These are phyloP conservation scores for Ceratoteleas bidentatus DNA, from an alignment of 1,140 invertebrate genomes.

Conservation along the genomic window DNA sequence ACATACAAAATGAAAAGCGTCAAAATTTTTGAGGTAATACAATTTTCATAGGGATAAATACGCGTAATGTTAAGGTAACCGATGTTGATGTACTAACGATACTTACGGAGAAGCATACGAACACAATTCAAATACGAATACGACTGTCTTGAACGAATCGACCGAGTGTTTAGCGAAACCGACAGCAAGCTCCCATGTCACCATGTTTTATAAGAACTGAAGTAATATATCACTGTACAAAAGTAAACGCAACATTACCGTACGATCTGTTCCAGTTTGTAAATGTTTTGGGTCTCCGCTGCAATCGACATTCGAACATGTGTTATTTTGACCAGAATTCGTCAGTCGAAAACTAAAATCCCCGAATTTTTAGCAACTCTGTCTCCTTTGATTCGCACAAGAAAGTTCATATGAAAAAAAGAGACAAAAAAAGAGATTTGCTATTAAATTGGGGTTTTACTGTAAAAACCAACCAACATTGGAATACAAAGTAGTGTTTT, in stretches of 20 bases:
- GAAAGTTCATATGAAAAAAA: no score
- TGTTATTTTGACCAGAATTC: background rate
- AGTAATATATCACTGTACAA: conserved; percentile 69
- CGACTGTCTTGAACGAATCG: conserved; percentile 61
- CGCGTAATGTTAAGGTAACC: conserved; percentile 68
- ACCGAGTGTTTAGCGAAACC: conserved; percentile 61
- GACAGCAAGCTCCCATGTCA: conserved; percentile 60
- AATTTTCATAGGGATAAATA: conserved; percentile 61
- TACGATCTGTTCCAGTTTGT: conserved; percentile 55
- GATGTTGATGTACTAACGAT: conserved; percentile 71
- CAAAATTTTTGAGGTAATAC: conserved; percentile 63
- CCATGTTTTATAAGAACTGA: conserved; percentile 66
- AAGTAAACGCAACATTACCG: conserved; percentile 64
- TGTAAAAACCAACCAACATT: no score
- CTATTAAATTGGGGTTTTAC: no score
- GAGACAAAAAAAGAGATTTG: no score
- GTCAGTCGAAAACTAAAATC: no score
- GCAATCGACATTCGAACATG: conserved; percentile 15
- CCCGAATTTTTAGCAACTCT: no score
- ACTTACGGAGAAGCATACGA: conserved; percentile 59
- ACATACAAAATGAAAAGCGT: conserved; percentile 70
- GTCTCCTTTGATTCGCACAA: no score
- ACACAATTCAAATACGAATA: conserved; percentile 57
- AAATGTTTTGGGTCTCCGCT: conserved; percentile 31
- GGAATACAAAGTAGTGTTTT: no score